Percentiles rank a stretch among this genome's conserved stretches.
phyloP scores from a whole-genome alignment of 2,797 vertebrate species.

The Coccyzus lansbergi region DNA sequence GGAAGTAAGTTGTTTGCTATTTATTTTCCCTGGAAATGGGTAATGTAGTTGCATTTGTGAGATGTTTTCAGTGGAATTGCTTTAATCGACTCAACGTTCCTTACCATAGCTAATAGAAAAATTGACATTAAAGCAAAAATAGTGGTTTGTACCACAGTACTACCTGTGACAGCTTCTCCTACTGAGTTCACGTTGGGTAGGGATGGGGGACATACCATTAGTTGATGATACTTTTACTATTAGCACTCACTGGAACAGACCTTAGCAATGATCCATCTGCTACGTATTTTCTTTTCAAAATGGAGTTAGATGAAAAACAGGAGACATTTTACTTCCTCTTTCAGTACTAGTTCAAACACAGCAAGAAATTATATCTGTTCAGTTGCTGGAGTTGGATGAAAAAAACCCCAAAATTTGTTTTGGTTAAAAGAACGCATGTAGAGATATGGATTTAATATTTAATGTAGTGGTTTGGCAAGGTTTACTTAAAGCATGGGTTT shows the following conservation, averaged over 20 bases:
- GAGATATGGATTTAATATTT: neutral
- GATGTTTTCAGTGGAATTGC: neutral
- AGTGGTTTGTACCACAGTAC: neutral
- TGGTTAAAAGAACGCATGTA: neutral
- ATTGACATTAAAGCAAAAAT: neutral
- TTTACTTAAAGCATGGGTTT: neutral
- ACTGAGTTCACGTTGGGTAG: neutral
- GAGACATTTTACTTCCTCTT: neutral
- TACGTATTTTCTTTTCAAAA: neutral
- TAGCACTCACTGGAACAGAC: neutral
- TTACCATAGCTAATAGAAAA: neutral
- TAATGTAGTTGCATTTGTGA: neutral
- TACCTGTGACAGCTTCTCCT: neutral
- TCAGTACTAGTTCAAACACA: neutral
- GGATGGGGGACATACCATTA: neutral
- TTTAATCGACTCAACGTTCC: neutral
- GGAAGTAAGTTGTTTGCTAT: conserved; percentile 81
- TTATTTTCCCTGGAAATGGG: neutral
- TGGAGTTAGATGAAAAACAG: neutral
- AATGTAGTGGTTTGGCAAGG: neutral
- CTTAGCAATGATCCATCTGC: neutral
- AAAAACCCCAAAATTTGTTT: neutral
- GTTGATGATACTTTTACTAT: neutral
- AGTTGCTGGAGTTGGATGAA: neutral
- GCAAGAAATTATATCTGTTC: neutral